Base-by-base conservation (phyloP, 1,140 invertebrate species). In the Cotesia vestalis region DNA sequence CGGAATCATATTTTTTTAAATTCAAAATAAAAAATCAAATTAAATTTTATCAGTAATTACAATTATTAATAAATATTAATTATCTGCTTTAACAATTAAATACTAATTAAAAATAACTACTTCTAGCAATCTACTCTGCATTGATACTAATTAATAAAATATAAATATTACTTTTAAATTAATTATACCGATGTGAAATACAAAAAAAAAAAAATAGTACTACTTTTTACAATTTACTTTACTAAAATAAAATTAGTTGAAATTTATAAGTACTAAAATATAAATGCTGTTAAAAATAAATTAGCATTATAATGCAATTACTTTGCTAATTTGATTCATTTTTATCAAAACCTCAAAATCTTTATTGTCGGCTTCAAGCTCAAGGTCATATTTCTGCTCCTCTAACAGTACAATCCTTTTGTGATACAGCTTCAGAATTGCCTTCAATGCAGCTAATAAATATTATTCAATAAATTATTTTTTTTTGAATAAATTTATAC, bases 361-460 rank as follows among this genome's bases (percentile, higher is more conserved):
- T 92, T 96, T 97, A 88, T 91, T 93, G 87, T 93, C 91, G 87
- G 98, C 96, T 89, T 96, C 94, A 88, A 92, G 92, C 90, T 99
- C 97, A 89, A 97, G 91, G 91, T 99, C 97, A 90, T 96, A 98
- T 90, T 98, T 98, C 89, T 94, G 91, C 88, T 94, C 94, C 89
- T 99, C 96, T 85, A 99, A 91, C 80, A 89, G 89, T 84, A 86
- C 88, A 86, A 98, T 94, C 88, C 94, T 92, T 85, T 92, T 92
- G 89, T 98, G 92, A 90, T 97, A 95, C 85, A 91, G 90, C 85
- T 89, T 91, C 89, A 93, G 93, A 89, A 95, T 90, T 88, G 93
- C 91, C 89, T 94, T 94, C 85, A 98, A 90, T 86, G 87, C 90
- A 81, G 90, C 92, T 93, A 91, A 84, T 90, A 89, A 87, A 89